These are phyloP conservation scores for Pelochelys cantorii DNA, from an alignment of 2,797 vertebrate species.

Conservation along the genomic window DNA sequence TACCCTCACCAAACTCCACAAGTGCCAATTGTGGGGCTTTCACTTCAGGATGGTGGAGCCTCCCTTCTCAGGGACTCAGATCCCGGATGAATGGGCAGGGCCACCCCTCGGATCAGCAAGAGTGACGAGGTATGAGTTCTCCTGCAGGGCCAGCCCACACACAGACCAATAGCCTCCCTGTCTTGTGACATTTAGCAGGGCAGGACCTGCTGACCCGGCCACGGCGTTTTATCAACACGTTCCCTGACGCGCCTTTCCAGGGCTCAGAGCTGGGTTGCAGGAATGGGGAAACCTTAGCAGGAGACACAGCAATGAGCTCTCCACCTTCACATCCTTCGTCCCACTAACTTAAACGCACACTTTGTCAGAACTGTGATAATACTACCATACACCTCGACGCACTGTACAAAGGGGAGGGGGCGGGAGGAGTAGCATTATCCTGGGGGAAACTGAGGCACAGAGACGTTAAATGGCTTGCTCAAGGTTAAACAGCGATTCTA, in stretches of 20 bases:
- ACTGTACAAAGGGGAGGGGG: not conserved
- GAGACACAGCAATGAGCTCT: not conserved
- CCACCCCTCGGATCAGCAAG: not conserved
- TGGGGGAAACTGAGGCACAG: not conserved
- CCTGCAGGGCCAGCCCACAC: not conserved
- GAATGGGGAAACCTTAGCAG: not conserved
- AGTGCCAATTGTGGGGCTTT: not conserved
- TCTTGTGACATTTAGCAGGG: fast-evolving
- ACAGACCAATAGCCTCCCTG: fast-evolving
- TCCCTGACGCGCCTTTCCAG: fast-evolving
- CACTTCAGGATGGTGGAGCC: fast-evolving
- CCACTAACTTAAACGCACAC: fast-evolving
- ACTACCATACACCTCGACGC: fast-evolving
- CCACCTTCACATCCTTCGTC: not conserved
- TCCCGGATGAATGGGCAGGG: not conserved
- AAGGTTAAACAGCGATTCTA: not conserved
- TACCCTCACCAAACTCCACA: not conserved
- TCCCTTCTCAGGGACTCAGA: not conserved
- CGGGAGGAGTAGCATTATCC: fast-evolving
- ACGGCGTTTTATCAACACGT: not conserved
- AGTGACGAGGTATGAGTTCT: not conserved
- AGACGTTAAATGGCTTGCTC: not conserved
- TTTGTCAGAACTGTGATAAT: not conserved
- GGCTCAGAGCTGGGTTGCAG: not conserved
- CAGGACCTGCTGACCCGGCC: not conserved